phyloP scores from a whole-genome alignment of 2,888 invertebrate genomes.

The Hemaris fuciformis region DNA sequence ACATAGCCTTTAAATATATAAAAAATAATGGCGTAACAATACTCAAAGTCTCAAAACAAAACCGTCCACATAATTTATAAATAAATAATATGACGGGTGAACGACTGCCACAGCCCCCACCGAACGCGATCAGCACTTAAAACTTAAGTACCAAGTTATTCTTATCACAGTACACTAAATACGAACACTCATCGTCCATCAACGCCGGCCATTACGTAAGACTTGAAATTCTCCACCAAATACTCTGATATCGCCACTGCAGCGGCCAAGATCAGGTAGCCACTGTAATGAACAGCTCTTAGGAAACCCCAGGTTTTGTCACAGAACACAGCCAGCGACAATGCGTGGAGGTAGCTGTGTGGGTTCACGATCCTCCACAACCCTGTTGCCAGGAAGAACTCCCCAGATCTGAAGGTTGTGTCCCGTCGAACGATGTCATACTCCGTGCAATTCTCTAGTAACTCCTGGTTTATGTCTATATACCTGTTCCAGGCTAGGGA shows the following conservation, averaged over 20 bases:
- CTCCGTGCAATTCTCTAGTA: constrained; percentile 84
- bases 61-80: no score
- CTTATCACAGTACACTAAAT: not conserved
- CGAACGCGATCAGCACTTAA: not conserved
- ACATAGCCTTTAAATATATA: no score
- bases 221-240: constrained; percentile 63
- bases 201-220: constrained; percentile 42
- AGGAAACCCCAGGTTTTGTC: constrained; percentile 91
- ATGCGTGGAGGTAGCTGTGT: constrained; percentile 87
- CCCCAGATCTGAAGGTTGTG: constrained; percentile 84
- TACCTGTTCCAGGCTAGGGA: constrained; percentile 93
- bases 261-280: constrained; percentile 85
- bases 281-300: constrained; percentile 85
- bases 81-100: no score
- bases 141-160: not conserved
- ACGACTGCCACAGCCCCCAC: not conserved
- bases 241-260: constrained; percentile 88
- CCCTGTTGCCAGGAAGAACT: constrained; percentile 87
- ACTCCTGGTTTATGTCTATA: constrained; percentile 89
- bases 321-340: constrained; percentile 89
- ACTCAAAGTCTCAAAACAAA: not conserved
- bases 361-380: constrained; percentile 91
- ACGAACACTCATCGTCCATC: constrained; percentile 40
- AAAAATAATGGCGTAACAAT: no score
- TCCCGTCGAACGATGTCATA: constrained; percentile 77